Evolutionary conservation across 2,888 invertebrate species (phyloP).

Genomic region (Drosophila fungiperda): DNA sequence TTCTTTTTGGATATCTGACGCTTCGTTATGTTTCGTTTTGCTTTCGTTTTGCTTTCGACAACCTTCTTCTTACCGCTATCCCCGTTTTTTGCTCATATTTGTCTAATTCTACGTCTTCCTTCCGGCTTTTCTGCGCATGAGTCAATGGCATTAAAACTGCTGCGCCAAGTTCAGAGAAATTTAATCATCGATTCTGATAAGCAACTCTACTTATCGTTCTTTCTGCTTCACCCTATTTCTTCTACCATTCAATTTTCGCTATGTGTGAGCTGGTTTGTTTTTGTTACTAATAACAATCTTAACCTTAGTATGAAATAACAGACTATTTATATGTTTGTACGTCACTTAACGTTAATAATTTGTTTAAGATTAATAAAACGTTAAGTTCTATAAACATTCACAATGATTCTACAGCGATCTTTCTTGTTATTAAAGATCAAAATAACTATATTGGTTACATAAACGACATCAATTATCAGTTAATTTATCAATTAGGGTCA

Average conservation of each 20-base stretch:
- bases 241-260: not conserved
- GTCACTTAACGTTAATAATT: not conserved
- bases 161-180: conserved; percentile 47
- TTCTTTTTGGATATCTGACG: not conserved
- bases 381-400: not conserved
- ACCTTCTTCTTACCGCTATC: not conserved
- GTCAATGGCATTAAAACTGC: conserved; percentile 56
- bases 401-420: not conserved
- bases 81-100: conserved; percentile 13
- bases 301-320: not conserved
- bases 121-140: conserved; percentile 59
- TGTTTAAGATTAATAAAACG: not conserved
- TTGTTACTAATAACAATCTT: not conserved
- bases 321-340: conserved; percentile 1
- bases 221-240: not conserved
- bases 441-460: not conserved
- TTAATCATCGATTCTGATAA: conserved; percentile 53
- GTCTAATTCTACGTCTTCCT: conserved; percentile 34
- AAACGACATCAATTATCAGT: not conserved
- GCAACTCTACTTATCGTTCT: not conserved
- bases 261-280: conserved; percentile 1
- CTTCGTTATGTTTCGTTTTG: not conserved
- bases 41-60: not conserved
- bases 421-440: not conserved
- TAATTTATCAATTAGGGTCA: not conserved